A percentile compares a stretch with the other conserved stretches of the same genome.
Conservation (phyloP, 2,888 invertebrate species). For the Oxytorus armatus region DNA sequence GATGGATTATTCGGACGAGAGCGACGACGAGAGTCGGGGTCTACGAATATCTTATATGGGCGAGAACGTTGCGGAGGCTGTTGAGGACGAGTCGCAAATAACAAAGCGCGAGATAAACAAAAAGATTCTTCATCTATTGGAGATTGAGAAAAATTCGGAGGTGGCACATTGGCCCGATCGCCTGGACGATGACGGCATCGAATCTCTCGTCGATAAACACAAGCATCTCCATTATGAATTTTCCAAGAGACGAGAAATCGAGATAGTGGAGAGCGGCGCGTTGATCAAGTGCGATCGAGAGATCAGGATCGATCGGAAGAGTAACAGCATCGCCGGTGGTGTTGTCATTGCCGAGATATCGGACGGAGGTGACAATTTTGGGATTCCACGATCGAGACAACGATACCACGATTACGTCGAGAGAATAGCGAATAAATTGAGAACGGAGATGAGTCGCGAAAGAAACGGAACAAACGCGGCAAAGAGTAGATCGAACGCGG, state of each 20-base stretch:
- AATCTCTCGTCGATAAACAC: conserved; percentile 79
- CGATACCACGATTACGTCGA: conserved; percentile 75
- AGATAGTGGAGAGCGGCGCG: conserved; percentile 80
- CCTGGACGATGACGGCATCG: conserved; percentile 75
- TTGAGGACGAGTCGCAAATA: conserved; percentile 86
- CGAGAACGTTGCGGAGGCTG: conserved; percentile 94
- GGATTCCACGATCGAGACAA: background rate
- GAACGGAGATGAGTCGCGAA: conserved; percentile 75
- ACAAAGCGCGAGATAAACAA: conserved; percentile 79
- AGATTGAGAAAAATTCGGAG: conserved; percentile 77
- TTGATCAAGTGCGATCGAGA: conserved; percentile 77
- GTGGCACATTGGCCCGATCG: conserved; percentile 74
- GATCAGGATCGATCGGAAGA: conserved; percentile 78
- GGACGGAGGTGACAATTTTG: background rate
- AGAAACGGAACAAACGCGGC: conserved; percentile 40
- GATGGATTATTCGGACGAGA: conserved; percentile 84
- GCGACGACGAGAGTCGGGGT: conserved; percentile 85
- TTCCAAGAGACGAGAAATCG: conserved; percentile 85
- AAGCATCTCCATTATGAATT: conserved; percentile 80
- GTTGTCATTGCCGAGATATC: no score
- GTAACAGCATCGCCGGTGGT: conserved; percentile 41
- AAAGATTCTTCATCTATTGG: conserved; percentile 78
- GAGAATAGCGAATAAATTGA: conserved; percentile 76
- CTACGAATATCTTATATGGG: conserved; percentile 93
- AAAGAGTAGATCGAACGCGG: conserved; percentile 71